Evolutionary conservation across 2,888 invertebrate species (phyloP).

Genomic region (Ditylenchus weischeri): DNA sequence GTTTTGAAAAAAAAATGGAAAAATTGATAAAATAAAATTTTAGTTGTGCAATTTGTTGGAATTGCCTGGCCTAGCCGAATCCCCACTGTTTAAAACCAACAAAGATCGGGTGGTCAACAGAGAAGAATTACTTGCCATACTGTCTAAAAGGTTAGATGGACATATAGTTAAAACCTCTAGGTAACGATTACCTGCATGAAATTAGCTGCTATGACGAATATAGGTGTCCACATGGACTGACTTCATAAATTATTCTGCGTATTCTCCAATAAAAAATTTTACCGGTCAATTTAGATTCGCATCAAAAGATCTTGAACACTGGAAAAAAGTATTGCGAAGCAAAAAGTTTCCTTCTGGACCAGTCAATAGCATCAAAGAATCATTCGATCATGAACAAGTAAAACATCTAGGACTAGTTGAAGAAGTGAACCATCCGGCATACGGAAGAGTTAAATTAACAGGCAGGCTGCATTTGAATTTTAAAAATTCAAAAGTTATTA

Average conservation of each 20-base stretch:
- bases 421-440: slow-evolving; percentile 67
- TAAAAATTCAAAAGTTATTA: too few species aligned
- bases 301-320: slow-evolving; percentile 27
- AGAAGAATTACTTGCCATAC: slow-evolving; percentile 67
- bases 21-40: slow-evolving; percentile 1
- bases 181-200: too few species aligned
- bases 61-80: slow-evolving; percentile 66
- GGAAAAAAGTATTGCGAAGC: slow-evolving; percentile 25
- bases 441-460: slow-evolving; percentile 69
- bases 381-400: slow-evolving; percentile 82
- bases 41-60: slow-evolving; percentile 68
- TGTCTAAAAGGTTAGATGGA: slow-evolving; percentile 29
- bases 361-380: slow-evolving; percentile 79
- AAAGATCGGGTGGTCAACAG: slow-evolving; percentile 74
- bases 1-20: not conserved
- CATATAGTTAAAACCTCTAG: too few species aligned
- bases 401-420: slow-evolving; percentile 71
- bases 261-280: too few species aligned
- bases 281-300: slow-evolving; percentile 24
- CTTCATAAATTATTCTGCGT: too few species aligned
- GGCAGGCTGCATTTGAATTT: slow-evolving; percentile 1
- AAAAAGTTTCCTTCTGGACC: slow-evolving; percentile 76
- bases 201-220: too few species aligned
- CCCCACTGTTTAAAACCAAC: slow-evolving; percentile 73
- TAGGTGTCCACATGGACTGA: too few species aligned